These are phyloP conservation scores for Plagodis dolabraria DNA, from an alignment of 2,888 invertebrate species.

Conservation along the genomic window DNA sequence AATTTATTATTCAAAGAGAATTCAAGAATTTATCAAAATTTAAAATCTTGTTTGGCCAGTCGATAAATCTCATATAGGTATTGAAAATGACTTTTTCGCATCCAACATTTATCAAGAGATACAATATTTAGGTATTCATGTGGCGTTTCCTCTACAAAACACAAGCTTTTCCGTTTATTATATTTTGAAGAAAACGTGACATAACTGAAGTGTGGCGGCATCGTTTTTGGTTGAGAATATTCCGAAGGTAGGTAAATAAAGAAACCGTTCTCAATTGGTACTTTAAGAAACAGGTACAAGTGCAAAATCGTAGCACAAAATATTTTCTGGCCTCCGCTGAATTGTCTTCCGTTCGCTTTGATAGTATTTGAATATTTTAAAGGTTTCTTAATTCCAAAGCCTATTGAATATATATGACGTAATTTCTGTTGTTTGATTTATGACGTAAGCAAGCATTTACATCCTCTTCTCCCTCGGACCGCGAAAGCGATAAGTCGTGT, in stretches of 20 bases:
- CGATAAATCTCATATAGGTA: too few relatives aligned
- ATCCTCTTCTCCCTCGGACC: not conserved
- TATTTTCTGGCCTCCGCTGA: conserved; percentile 10
- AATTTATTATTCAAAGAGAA: too few relatives aligned
- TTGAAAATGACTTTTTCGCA: too few relatives aligned
- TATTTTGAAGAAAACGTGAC: not conserved
- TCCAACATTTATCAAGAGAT: too few relatives aligned
- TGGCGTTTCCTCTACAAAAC: too few relatives aligned
- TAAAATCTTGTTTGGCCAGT: too few relatives aligned
- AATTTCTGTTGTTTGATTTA: conserved; percentile 4
- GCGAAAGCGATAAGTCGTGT: too few relatives aligned
- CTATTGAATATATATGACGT: conserved; percentile 6
- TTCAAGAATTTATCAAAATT: too few relatives aligned
- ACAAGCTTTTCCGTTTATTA: not conserved
- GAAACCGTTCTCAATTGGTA: not conserved
- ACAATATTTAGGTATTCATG: too few relatives aligned
- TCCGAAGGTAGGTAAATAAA: conserved; percentile 5
- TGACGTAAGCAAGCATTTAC: not conserved
- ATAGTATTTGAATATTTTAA: conserved; percentile 25
- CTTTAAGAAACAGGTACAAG: conserved; percentile 11
- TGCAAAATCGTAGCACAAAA: conserved; percentile 9
- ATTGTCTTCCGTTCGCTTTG: conserved; percentile 20
- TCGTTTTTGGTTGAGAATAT: not conserved
- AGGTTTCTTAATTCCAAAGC: conserved; percentile 16
- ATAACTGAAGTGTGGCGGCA: not conserved